phyloP scores from a whole-genome alignment of 1,140 invertebrate genomes.

The Drosophila auraria region DNA sequence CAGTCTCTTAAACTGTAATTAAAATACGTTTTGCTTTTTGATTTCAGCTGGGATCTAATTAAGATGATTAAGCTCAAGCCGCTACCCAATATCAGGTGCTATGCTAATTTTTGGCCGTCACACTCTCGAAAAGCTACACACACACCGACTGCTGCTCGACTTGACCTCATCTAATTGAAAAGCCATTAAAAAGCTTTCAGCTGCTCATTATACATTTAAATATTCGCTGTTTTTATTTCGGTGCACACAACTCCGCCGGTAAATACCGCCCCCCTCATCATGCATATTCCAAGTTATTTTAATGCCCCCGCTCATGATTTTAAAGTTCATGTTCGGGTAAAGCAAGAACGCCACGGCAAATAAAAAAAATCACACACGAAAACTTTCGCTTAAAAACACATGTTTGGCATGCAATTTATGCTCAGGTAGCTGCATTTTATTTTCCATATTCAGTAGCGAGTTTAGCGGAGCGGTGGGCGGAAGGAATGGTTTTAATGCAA shows the following conservation, averaged over 20 bases:
- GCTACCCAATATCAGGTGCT: conserved; percentile 34
- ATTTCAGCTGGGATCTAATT: conserved; percentile 30
- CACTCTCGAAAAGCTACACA: conserved; percentile 1
- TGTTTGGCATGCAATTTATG: conserved; percentile 53
- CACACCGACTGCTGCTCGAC: conserved; percentile 29
- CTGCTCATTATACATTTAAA: conserved; percentile 83
- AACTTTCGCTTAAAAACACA: conserved; percentile 26
- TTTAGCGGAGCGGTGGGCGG: not conserved
- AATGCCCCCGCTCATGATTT: conserved; percentile 45
- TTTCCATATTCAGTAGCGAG: conserved; percentile 29
- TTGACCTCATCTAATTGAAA: conserved; percentile 80
- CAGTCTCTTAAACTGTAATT: conserved; percentile 21
- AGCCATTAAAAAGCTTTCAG: conserved; percentile 83
- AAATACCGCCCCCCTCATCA: not conserved
- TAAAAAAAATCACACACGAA: conserved; percentile 10
- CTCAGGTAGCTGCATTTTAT: conserved; percentile 42
- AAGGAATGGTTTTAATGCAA: conserved; percentile 19
- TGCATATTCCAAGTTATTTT: conserved; percentile 33
- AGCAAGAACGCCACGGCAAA: conserved; percentile 16
- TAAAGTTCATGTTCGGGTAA: conserved; percentile 46
- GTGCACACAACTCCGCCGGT: conserved; percentile 11
- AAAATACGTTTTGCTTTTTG: conserved; percentile 8
- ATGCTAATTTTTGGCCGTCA: conserved; percentile 29
- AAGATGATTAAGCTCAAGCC: conserved; percentile 21
- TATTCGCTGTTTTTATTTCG: conserved; percentile 74